Percentiles rank a stretch among this genome's conserved stretches.
phyloP scores from a whole-genome alignment of 1,140 invertebrate species.

The Drosophila subpulchrella region DNA sequence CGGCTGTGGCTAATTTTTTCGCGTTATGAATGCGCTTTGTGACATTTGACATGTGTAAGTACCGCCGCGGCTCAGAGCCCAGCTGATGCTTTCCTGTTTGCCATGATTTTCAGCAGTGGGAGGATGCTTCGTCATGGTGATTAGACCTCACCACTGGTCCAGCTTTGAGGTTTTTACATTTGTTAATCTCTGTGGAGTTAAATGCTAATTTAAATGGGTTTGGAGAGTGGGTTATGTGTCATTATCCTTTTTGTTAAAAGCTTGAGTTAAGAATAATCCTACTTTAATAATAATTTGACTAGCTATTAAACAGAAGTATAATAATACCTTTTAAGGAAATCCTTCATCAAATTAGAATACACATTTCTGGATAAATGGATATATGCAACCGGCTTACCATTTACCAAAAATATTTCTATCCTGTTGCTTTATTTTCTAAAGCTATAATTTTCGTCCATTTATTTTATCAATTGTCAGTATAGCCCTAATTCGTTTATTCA shows the following conservation, averaged over 20 bases:
- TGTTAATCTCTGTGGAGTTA: background rate
- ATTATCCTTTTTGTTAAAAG: too few relatives aligned
- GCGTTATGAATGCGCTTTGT: slow-evolving; percentile 70
- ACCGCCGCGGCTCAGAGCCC: slow-evolving; percentile 28
- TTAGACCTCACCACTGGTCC: slow-evolving; percentile 19
- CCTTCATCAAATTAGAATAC: too few relatives aligned
- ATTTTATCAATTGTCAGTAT: too few relatives aligned
- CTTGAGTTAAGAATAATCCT: too few relatives aligned
- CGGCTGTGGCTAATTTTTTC: slow-evolving; percentile 59
- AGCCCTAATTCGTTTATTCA: background rate
- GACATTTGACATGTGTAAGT: slow-evolving; percentile 72
- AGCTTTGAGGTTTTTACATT: background rate
- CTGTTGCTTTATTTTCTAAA: too few relatives aligned
- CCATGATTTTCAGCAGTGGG: background rate
- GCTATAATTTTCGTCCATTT: background rate
- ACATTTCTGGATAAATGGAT: too few relatives aligned
- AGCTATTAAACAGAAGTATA: too few relatives aligned
- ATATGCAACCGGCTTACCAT: too few relatives aligned
- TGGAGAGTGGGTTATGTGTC: too few relatives aligned
- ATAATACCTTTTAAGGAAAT: too few relatives aligned
- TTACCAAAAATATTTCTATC: too few relatives aligned
- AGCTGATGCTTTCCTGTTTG: slow-evolving; percentile 46
- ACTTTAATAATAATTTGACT: too few relatives aligned
- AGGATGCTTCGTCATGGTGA: slow-evolving; percentile 63
- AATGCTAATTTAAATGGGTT: slow-evolving; percentile 59